Conservation (phyloP, 2,888 invertebrate species). For the Eupithecia dodoneata region DNA sequence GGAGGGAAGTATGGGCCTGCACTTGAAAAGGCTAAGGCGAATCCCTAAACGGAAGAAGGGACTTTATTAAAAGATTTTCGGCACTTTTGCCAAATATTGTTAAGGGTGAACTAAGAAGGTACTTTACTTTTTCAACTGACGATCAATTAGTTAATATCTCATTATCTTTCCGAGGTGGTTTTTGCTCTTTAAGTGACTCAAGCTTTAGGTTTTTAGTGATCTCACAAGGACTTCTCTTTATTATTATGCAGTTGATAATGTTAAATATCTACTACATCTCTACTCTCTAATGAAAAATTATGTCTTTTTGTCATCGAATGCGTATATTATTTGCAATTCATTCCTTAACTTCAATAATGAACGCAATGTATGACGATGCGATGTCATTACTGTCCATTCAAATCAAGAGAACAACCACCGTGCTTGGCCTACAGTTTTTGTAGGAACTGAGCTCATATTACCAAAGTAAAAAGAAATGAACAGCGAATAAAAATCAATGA, state of each 20-base stretch:
- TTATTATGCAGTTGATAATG: not conserved
- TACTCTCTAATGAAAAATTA: too few species aligned
- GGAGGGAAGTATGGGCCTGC: slow-evolving; percentile 40
- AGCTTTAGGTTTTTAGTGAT: not conserved
- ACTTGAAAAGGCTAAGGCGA: slow-evolving; percentile 30
- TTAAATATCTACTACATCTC: not conserved
- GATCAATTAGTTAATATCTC: not conserved
- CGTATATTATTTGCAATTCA: too few species aligned
- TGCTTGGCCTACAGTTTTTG: not conserved
- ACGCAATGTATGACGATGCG: too few species aligned
- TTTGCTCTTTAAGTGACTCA: not conserved
- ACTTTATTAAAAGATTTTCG: slow-evolving; percentile 20
- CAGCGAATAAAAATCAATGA: slow-evolving; percentile 14
- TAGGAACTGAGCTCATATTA: not conserved
- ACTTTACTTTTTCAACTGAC: not conserved
- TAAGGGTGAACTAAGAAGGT: not conserved
- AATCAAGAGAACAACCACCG: too few species aligned
- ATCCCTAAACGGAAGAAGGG: slow-evolving; percentile 21
- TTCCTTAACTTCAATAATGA: too few species aligned
- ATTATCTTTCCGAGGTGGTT: not conserved
- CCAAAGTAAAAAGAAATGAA: not conserved
- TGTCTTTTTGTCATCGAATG: too few species aligned
- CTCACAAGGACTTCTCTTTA: not conserved
- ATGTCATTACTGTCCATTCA: too few species aligned
- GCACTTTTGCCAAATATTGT: slow-evolving; percentile 2